Conservation (phyloP, 1,140 invertebrate genomes). For the Pinna nobilis region DNA sequence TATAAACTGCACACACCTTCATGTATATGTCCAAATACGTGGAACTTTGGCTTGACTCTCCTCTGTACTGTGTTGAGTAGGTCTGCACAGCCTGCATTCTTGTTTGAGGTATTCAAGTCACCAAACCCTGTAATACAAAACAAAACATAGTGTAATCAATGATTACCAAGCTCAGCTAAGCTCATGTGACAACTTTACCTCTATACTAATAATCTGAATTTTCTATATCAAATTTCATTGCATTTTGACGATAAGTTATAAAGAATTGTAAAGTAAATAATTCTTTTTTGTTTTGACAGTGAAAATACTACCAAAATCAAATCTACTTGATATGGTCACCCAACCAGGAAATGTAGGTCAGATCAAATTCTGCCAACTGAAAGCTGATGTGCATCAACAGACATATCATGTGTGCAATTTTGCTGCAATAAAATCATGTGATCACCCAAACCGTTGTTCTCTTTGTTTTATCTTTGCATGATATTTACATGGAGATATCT, state of each 20-base stretch:
- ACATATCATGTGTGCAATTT: no score
- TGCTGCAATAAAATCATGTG: no score
- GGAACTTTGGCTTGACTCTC: constrained; percentile 87
- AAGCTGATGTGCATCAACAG: no score
- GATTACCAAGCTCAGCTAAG: constrained; percentile 84
- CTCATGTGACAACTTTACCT: constrained; percentile 87
- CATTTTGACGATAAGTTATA: no score
- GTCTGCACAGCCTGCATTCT: constrained; percentile 89
- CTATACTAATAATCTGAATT: constrained; percentile 81
- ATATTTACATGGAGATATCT: no score
- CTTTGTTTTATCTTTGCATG: no score
- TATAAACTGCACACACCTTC: constrained; percentile 79
- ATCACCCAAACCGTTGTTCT: no score
- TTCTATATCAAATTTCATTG: no score
- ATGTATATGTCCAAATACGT: constrained; percentile 92
- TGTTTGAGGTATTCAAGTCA: constrained; percentile 48
- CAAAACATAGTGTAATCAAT: constrained; percentile 63
- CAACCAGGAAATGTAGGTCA: no score
- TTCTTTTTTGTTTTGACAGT: constrained; percentile 83
- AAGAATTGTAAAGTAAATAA: constrained; percentile 80
- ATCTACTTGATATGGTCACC: no score
- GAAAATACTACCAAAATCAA: no score
- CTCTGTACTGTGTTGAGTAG: constrained; percentile 85
- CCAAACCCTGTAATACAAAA: constrained; percentile 43
- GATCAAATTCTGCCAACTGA: no score